Evolutionary conservation across 2,797 vertebrate genomes (phyloP).

Genomic region (Onychomys torridus): DNA sequence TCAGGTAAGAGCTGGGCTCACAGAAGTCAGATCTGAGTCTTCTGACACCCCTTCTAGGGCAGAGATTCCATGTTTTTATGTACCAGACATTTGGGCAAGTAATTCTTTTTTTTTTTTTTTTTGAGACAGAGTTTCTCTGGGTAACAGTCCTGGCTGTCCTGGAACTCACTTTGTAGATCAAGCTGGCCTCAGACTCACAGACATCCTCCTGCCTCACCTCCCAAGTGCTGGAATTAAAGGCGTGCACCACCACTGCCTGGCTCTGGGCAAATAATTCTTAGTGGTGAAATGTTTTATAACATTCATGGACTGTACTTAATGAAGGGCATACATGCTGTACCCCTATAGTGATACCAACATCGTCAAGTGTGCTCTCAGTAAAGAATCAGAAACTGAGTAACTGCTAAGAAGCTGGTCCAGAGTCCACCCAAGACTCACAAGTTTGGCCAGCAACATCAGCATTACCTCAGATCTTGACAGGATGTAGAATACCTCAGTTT

Average conservation of each 20-base stretch:
- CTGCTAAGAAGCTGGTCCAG: neutral
- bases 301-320: neutral
- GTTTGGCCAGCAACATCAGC: neutral
- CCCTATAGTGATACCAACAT: neutral
- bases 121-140: too few species aligned
- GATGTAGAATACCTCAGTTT: neutral
- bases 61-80: neutral
- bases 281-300: too few species aligned
- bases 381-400: too few species aligned
- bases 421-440: neutral
- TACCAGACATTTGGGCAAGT: neutral
- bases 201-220: too few species aligned
- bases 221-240: too few species aligned
- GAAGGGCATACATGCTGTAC: neutral
- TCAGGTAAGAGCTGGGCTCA: neutral
- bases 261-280: neutral
- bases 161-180: too few species aligned
- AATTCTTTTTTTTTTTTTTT: neutral
- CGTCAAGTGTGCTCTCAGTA: neutral
- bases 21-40: neutral
- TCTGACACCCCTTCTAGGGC: neutral
- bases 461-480: neutral
- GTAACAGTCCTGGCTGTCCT: too few species aligned
- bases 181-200: too few species aligned
- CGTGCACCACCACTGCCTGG: too few species aligned